Base-by-base conservation (phyloP, 1,140 invertebrate genomes). In the Nebria ingens region DNA sequence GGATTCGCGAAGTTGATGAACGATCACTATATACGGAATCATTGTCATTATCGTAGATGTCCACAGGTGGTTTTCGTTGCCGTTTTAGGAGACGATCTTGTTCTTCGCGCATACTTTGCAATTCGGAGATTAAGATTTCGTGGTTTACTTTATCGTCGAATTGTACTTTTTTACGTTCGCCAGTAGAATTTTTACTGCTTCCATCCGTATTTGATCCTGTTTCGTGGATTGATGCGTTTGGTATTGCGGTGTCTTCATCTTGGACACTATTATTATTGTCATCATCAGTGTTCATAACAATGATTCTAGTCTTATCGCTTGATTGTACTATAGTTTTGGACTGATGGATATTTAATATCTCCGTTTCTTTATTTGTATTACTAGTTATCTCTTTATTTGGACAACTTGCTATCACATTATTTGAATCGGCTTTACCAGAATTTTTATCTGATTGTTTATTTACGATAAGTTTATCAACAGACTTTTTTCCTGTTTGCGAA, bases 111-210 rank as follows among this genome's bases (percentile, higher is more conserved):
- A 79, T 80, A 34, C 68, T 72, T 58, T 78, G 74, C 60, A 80
- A 60, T 61, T 80, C 78, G 54, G 73, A 71, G 56, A 80, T 79
- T 34, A 80, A 69, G 66, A 79, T 71, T 62, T 80, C 78, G 59
- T 78, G 76, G 61, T 79, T 79, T 57, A 75, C 71, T 67, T 75
- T 75, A 61, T 79, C 77, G 62, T 77, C 74, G 62, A 75, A 62
- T 52, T 65, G 58, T 2, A 66, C 58, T 53, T 61, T 58, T 11
- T 68, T 66, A 52, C 70, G 67, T 50, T 71, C 67, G 38, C 65
- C 66, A 12, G 69, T 66, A 12, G 69, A 65, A 3, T 65, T 68
- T 42, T 58, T 59, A 23, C 60, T 61, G n/a, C 51, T 50, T 38
- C 50, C 51, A 17, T 51, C 42, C 19, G 21, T 22, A 1, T 45